Evolutionary conservation across 1,140 invertebrate species (phyloP).

Genomic region (Thalassaphorura encarpata): DNA sequence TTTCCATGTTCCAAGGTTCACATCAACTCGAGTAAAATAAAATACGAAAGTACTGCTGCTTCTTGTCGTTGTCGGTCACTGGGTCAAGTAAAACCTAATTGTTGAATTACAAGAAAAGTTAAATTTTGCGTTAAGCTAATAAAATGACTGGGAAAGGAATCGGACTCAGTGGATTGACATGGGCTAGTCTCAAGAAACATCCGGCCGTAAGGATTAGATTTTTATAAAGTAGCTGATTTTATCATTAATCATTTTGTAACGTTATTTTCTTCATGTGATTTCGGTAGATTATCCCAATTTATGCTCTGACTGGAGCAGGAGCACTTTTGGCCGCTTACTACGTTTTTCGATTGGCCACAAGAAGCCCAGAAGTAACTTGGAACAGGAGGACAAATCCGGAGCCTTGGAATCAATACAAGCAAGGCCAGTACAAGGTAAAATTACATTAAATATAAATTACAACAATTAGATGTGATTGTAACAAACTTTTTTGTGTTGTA

Average conservation of each 20-base stretch:
- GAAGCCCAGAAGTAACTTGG: conserved; percentile 72
- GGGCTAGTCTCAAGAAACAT: conserved; percentile 46
- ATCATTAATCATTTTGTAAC: neutral
- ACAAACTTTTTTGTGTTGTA: neutral
- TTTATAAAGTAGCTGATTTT: conserved; percentile 8
- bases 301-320: conserved; percentile 56
- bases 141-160: neutral
- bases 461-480: neutral
- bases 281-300: conserved; percentile 62
- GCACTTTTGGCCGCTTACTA: conserved; percentile 49
- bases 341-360: conserved; percentile 51
- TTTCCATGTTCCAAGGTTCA: no score
- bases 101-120: no score
- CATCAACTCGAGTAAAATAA: no score
- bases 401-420: conserved; percentile 64
- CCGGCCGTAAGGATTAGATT: conserved; percentile 45
- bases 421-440: conserved; percentile 70
- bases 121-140: no score
- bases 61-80: no score
- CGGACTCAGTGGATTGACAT: conserved; percentile 21
- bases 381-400: conserved; percentile 55
- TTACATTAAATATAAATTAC: neutral
- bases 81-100: no score
- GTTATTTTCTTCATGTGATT: conserved; percentile 27
- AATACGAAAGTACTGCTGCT: no score